A percentile compares a stretch with the other conserved stretches of the same genome.
Conservation (phyloP, 1,140 invertebrate species). For the Paracyclopina nana region DNA sequence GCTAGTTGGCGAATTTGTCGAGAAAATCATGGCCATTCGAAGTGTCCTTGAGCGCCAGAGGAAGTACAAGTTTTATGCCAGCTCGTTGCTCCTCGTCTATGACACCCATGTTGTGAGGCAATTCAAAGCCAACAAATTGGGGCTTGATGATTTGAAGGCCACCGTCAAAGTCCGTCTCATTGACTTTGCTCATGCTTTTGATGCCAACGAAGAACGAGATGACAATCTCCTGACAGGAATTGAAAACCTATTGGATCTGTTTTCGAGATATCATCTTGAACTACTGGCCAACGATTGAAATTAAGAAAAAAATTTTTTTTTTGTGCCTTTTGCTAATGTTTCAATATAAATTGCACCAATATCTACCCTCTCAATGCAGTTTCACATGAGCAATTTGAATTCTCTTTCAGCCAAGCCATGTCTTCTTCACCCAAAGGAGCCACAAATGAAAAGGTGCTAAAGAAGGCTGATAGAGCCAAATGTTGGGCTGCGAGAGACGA, state of each 20-base stretch:
- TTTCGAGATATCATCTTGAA: conserved; percentile 7
- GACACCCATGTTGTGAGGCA: neutral
- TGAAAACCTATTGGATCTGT: conserved; percentile 6
- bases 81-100: conserved; percentile 14
- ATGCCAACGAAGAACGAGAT: conserved; percentile 4
- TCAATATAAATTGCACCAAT: conserved; percentile 2
- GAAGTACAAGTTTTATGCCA: conserved; percentile 7
- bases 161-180: conserved; percentile 4
- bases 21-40: neutral
- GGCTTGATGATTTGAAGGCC: neutral
- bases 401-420: too few species aligned
- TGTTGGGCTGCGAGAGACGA: conserved; percentile 2
- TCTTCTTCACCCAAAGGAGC: too few species aligned
- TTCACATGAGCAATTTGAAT: too few species aligned
- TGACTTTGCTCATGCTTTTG: conserved; percentile 15
- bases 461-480: conserved; percentile 4
- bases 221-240: conserved; percentile 7
- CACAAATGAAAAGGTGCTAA: conserved; percentile 4
- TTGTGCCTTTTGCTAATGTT: neutral
- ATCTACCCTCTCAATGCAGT: too few species aligned
- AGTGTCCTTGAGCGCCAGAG: conserved; percentile 5
- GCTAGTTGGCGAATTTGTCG: neutral
- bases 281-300: neutral
- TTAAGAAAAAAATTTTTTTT: neutral
- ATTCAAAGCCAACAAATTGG: too few species aligned